Conservation (phyloP, 2,888 invertebrate genomes). For the Amaurobius ferox region DNA sequence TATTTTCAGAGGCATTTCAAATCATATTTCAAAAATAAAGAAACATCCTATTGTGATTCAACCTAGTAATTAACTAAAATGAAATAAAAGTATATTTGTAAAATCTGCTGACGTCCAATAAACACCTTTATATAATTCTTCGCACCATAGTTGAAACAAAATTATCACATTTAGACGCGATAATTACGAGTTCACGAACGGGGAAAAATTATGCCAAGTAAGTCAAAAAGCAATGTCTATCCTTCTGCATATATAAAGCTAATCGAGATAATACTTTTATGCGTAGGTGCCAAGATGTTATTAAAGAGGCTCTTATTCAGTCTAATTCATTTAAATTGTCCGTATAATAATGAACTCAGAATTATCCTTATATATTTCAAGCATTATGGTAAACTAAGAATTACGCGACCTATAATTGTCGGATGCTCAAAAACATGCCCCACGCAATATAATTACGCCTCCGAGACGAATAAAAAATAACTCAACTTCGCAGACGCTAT, state of each 20-base stretch:
- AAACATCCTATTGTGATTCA: too few relatives aligned
- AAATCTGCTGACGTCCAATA: too few relatives aligned
- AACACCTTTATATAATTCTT: too few relatives aligned
- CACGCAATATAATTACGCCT: constrained; percentile 7
- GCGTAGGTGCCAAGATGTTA: constrained; percentile 1
- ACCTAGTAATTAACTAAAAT: too few relatives aligned
- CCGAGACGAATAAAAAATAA: not conserved
- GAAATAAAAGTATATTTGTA: too few relatives aligned
- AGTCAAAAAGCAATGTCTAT: too few relatives aligned
- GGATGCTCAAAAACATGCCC: not conserved
- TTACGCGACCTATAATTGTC: constrained; percentile 1
- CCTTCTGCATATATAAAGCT: too few relatives aligned
- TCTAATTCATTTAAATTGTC: constrained; percentile 12
- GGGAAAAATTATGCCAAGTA: not conserved
- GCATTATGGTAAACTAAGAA: not conserved
- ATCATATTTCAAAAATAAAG: too few relatives aligned
- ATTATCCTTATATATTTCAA: not conserved
- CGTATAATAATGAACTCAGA: not conserved
- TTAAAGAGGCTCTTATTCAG: not conserved
- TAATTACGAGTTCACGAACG: too few relatives aligned
- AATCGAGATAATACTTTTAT: not conserved
- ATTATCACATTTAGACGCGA: too few relatives aligned
- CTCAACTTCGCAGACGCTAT: not conserved
- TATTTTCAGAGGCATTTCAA: too few relatives aligned
- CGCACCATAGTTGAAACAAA: too few relatives aligned